Conservation (phyloP, 1,140 invertebrate genomes). For the Drosophila bifasciata region DNA sequence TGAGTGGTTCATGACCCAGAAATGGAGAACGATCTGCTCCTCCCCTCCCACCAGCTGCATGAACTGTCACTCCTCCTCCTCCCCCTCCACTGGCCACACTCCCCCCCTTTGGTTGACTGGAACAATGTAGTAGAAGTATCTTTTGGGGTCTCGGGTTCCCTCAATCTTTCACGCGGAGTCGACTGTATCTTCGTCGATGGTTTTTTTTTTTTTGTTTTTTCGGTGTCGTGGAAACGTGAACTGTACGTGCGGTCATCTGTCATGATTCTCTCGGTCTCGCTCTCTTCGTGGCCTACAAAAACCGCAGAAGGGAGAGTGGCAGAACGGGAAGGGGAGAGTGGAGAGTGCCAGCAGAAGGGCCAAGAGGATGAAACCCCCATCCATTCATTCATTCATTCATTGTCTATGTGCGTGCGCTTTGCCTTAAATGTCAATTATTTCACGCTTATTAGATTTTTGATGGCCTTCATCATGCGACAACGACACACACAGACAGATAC, state of each 20-base stretch:
- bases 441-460: constrained; percentile 80
- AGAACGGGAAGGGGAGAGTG: not conserved
- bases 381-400: constrained; percentile 38
- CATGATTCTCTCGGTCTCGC: constrained; percentile 57
- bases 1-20: constrained; percentile 74
- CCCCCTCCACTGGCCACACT: not conserved
- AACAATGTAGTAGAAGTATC: constrained; percentile 27
- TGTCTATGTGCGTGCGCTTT: constrained; percentile 78
- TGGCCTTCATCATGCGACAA: constrained; percentile 52
- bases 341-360: constrained; percentile 9
- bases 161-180: too few species aligned
- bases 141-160: constrained; percentile 12
- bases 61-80: not conserved
- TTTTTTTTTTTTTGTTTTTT: too few species aligned
- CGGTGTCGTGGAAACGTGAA: constrained; percentile 56
- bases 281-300: constrained; percentile 68
- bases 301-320: constrained; percentile 8
- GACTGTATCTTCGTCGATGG: too few species aligned
- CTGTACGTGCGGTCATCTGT: constrained; percentile 80
- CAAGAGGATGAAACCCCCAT: constrained; percentile 17
- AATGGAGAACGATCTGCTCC: constrained; percentile 49
- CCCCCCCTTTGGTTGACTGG: not conserved
- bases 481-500: not conserved
- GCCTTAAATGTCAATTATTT: constrained; percentile 81
- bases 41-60: constrained; percentile 8